Base-by-base conservation (phyloP, 2,888 invertebrate species). In the Cheilosia vernalis region DNA sequence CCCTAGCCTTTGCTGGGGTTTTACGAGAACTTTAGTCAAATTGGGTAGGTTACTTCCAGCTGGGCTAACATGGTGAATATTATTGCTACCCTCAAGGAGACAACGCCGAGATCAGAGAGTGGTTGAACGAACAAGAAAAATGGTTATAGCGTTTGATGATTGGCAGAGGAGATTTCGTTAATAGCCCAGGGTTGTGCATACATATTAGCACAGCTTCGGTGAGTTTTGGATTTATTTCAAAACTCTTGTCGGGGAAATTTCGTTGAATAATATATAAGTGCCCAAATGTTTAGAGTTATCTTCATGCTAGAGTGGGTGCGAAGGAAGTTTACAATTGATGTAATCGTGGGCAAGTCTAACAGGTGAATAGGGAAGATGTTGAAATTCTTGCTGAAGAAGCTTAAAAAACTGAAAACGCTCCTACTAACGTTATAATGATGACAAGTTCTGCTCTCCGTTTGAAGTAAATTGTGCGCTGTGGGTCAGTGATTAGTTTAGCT, bases 31-130 rank as follows among this genome's bases (percentile, higher is more conserved):
- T 19, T 51, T 49, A 44, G 44, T 44, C 42, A 72, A 72, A 63
- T 72, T 61, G 53, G 61, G 33, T 44, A 53, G 61, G 61, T 61
- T 61, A 21, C 42, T 56, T 67, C 30, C 67, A 67, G 67, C 27
- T 67, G 55, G 55, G 44, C 15, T 67, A 67, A 67, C 33, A 55
- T 33, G 56, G 56, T 56, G 44, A 67, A 67, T 56, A 67, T 72
- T 72, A 72, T 61, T 72, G 21, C 42, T 72, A 61, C 53, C 33
- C 51, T 21, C 44, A 4, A 15, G 27, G n/a, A 40, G n/a, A 49
- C 19, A 19, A 10, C 15, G 42, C 15, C 42, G 27, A 27, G 7
- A 21, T 21, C 21, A 27, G 6, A 19, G 30, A 21, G 21, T 13
- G 30, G 19, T n/a, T 10, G n/a, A 21, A 19, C 15, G 17, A 27